Evolutionary conservation across 2,113 vertebrate genomes (phyloP).

Genomic region (Pterophyllum scalare): DNA sequence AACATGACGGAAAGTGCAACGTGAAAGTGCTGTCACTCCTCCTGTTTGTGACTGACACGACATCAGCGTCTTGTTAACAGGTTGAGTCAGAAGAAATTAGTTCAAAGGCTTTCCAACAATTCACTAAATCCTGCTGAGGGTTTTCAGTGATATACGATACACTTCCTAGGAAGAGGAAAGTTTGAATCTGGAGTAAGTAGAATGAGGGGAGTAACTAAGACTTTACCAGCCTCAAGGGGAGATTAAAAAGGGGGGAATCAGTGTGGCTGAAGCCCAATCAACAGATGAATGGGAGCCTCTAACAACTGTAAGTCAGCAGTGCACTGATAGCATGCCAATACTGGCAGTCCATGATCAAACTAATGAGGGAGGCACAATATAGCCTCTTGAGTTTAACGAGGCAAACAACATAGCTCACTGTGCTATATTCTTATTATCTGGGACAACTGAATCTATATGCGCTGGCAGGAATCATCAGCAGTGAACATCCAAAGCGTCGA

Average conservation of each 20-base stretch:
- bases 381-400: constrained; percentile 31
- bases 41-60: constrained; percentile 5
- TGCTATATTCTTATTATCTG: constrained; percentile 20
- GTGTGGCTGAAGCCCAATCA: constrained; percentile 45
- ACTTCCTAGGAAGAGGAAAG: neutral
- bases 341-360: constrained; percentile 28
- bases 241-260: constrained; percentile 34
- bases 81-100: neutral
- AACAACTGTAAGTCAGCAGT: constrained; percentile 34
- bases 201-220: constrained; percentile 6
- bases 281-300: constrained; percentile 51
- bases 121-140: constrained; percentile 25
- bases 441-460: constrained; percentile 33
- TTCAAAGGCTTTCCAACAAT: constrained; percentile 32
- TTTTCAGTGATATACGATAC: neutral
- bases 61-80: constrained; percentile 22
- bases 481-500: constrained; percentile 1
- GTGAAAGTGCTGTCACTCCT: constrained; percentile 14
- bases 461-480: neutral
- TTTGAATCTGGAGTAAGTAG: neutral
- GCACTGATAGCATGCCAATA: constrained; percentile 19
- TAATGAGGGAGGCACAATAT: constrained; percentile 27
- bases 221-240: constrained; percentile 21
- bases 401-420: constrained; percentile 23
- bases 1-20: constrained; percentile 30